These are phyloP conservation scores for Sphinx pinastri DNA, from an alignment of 2,888 invertebrate species.

Conservation along the genomic window DNA sequence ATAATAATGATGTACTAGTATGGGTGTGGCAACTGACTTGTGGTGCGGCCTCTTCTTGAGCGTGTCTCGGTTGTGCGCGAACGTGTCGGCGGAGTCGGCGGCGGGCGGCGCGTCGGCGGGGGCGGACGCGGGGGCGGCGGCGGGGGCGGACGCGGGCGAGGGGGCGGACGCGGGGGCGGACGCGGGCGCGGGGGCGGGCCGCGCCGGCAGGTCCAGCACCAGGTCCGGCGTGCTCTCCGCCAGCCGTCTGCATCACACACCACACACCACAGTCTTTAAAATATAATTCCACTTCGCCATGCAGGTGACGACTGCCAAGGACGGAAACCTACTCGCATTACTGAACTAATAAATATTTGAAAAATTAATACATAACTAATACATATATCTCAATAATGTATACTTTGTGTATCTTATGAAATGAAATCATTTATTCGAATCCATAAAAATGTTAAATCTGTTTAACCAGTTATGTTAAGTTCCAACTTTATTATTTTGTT, in stretches of 20 bases:
- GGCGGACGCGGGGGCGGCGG: conserved; percentile 31
- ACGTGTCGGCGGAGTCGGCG: conserved; percentile 65
- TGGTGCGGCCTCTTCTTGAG: conserved; percentile 58
- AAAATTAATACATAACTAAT: no score
- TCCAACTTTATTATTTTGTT: no score
- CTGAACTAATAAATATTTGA: no score
- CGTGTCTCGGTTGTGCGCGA: conserved; percentile 71
- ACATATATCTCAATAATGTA: no score
- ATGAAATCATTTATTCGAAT: no score
- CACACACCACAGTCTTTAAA: background rate
- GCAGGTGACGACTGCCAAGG: no score
- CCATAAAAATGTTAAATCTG: no score
- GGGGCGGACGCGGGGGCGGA: conserved; percentile 49
- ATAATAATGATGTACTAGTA: background rate
- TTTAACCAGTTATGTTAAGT: no score
- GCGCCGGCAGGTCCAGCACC: conserved; percentile 92
- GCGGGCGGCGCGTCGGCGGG: conserved; percentile 35
- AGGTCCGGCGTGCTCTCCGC: conserved; percentile 88
- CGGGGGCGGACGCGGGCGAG: conserved; percentile 46
- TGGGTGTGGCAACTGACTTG: conserved; percentile 43
- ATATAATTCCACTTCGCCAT: no score
- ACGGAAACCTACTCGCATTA: no score
- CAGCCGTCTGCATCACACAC: conserved; percentile 64
- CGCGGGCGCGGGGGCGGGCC: conserved; percentile 53
- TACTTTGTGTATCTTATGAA: no score